A percentile compares a stretch with the other conserved stretches of the same genome.
Evolutionary conservation across 2,113 vertebrate genomes (phyloP).

Genomic region (Butorides virescens): DNA sequence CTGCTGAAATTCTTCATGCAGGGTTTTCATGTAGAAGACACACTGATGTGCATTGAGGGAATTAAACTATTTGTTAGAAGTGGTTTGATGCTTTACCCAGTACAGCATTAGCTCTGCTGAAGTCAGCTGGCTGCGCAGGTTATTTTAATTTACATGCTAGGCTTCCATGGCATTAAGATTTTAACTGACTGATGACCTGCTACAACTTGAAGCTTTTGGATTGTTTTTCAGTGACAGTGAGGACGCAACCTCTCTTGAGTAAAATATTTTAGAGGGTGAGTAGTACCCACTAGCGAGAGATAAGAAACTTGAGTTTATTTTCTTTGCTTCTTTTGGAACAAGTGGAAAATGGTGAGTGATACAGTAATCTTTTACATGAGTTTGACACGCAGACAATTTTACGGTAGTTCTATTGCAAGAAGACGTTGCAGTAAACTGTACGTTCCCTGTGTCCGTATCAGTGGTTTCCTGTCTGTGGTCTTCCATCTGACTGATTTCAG

Average conservation of each 20-base stretch:
- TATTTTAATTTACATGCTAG: constrained; percentile 1
- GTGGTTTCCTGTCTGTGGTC: background rate
- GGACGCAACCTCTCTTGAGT: background rate
- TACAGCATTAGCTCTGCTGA: background rate
- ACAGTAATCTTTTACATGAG: background rate
- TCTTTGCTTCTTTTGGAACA: background rate
- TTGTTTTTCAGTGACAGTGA: background rate
- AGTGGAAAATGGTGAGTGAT: background rate
- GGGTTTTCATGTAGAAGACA: background rate
- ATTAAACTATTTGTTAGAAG: background rate
- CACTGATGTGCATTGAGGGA: background rate
- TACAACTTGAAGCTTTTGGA: background rate
- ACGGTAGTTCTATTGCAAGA: background rate
- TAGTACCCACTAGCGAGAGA: background rate
- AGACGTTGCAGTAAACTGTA: background rate
- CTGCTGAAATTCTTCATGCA: background rate
- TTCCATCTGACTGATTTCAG: background rate
- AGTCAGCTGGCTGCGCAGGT: background rate
- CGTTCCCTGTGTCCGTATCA: background rate
- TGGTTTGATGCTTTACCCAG: background rate
- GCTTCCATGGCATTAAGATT: background rate
- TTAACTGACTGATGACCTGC: background rate
- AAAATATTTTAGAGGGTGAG: background rate
- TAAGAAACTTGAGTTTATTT: background rate
- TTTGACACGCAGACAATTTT: background rate